Evolutionary conservation across 1,140 invertebrate genomes (phyloP).

Genomic region (Sinella curviseta): DNA sequence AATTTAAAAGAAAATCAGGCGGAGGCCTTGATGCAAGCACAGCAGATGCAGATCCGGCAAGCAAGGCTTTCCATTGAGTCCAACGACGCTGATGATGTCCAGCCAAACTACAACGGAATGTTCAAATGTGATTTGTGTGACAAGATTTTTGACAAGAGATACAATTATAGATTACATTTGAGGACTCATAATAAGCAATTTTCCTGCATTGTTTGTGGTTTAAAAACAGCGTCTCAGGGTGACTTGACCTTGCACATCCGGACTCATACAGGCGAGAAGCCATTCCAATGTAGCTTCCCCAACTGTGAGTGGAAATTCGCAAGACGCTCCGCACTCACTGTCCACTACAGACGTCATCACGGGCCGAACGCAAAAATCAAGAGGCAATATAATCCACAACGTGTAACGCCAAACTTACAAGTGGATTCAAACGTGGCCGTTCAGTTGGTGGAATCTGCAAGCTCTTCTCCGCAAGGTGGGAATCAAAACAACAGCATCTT

Average conservation of each 20-base stretch:
- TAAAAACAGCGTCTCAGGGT: background rate
- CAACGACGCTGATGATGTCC: background rate
- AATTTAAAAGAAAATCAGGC: background rate
- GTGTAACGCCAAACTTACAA: background rate
- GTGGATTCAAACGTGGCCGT: background rate
- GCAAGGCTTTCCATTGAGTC: background rate
- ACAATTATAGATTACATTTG: conserved; percentile 9
- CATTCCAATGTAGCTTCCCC: background rate
- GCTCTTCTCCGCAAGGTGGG: background rate
- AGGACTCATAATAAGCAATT: conserved; percentile 15
- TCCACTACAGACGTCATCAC: conserved; percentile 4
- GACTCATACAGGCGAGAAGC: conserved; percentile 12
- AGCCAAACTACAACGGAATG: conserved; percentile 15
- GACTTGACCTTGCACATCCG: background rate
- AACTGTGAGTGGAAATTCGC: background rate
- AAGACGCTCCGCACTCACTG: background rate
- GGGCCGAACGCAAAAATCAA: background rate
- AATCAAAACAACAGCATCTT: background rate
- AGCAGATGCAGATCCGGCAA: background rate
- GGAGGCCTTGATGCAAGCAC: background rate
- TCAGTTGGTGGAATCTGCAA: background rate
- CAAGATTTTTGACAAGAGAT: background rate
- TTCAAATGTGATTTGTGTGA: background rate
- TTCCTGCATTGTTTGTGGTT: background rate
- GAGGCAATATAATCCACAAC: conserved; percentile 6